Conservation (phyloP, 2,888 invertebrate genomes). For the Drosophila kambysellisi region DNA sequence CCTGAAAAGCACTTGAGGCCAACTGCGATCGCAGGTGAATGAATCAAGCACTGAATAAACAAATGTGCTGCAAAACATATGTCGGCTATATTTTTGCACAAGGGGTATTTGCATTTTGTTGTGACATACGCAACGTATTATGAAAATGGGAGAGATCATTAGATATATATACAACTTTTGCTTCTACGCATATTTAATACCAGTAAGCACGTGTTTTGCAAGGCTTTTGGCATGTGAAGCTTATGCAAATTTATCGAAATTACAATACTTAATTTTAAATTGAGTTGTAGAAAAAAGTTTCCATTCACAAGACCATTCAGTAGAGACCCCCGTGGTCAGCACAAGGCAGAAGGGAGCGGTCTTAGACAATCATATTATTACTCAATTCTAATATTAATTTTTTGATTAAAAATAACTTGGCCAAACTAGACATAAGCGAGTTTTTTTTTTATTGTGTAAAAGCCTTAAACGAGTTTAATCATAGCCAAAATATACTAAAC, state of each 20-base stretch:
- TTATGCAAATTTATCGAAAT: background rate
- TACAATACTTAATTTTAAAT: background rate
- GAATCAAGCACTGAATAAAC: slow-evolving; percentile 74
- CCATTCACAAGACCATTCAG: background rate
- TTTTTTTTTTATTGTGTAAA: background rate
- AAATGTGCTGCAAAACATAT: slow-evolving; percentile 60
- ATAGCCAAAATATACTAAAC: background rate
- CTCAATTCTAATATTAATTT: background rate
- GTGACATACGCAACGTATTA: no score
- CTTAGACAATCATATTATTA: background rate
- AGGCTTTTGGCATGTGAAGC: background rate
- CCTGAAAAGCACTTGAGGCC: slow-evolving; percentile 55
- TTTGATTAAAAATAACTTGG: background rate
- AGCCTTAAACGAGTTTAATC: background rate
- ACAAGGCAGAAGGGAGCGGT: background rate
- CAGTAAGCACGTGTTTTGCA: background rate
- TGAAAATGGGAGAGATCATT: background rate
- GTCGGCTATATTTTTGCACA: slow-evolving; percentile 41
- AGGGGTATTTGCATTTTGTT: background rate
- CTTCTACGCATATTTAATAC: background rate
- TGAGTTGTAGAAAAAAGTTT: background rate
- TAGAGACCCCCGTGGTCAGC: background rate
- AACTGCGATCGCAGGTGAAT: slow-evolving; percentile 62
- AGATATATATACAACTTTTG: background rate
- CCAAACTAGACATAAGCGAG: background rate